phyloP scores from a whole-genome alignment of 2,797 vertebrate genomes.

The Pseudopleuronectes americanus region DNA sequence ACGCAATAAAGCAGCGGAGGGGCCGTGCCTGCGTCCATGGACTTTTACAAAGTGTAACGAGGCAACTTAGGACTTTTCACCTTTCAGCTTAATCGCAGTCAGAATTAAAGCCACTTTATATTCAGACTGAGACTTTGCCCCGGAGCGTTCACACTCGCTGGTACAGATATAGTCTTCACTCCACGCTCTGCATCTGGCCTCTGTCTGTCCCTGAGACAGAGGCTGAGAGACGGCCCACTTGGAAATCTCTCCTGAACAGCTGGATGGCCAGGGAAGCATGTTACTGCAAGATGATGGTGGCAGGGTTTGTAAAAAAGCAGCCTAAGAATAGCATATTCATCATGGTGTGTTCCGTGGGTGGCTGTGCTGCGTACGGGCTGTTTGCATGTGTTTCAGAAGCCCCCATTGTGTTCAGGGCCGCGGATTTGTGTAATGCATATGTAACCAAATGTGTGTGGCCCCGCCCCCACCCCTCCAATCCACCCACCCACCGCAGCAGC shows the following conservation, averaged over 20 bases:
- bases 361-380: background rate
- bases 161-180: slow-evolving; percentile 72
- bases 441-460: slow-evolving; percentile 37
- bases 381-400: slow-evolving; percentile 13
- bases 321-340: slow-evolving; percentile 38
- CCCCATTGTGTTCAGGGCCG: slow-evolving; percentile 19
- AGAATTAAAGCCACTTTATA: slow-evolving; percentile 75
- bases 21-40: slow-evolving; percentile 39
- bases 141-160: slow-evolving; percentile 68
- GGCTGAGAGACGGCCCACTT: slow-evolving; percentile 43
- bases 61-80: slow-evolving; percentile 66
- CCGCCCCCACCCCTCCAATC: slow-evolving; percentile 44
- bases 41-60: slow-evolving; percentile 53
- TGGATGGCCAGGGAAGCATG: slow-evolving; percentile 56
- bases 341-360: background rate
- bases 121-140: slow-evolving; percentile 70
- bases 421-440: slow-evolving; percentile 27
- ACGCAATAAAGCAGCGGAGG: slow-evolving; percentile 48
- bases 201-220: slow-evolving; percentile 51
- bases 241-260: slow-evolving; percentile 62
- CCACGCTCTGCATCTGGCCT: slow-evolving; percentile 59
- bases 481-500: slow-evolving; percentile 53
- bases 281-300: slow-evolving; percentile 1
- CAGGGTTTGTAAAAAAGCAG: background rate
- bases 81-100: slow-evolving; percentile 58